Evolutionary conservation across 2,797 vertebrate species (phyloP).

Genomic region (Micrastur ruficollis): DNA sequence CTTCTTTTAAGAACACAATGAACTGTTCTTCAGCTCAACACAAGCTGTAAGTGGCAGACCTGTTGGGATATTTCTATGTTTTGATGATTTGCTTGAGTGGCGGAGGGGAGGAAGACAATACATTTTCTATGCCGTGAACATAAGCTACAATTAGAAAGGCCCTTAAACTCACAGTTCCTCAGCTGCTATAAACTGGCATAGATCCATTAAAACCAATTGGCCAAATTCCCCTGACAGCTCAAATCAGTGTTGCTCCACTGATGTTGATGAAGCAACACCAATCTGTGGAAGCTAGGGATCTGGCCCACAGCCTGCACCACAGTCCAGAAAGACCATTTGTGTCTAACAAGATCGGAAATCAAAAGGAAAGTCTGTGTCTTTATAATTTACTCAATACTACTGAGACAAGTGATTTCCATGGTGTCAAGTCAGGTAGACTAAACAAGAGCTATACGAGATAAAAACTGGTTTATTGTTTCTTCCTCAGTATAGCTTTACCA

Average conservation of each 20-base stretch:
- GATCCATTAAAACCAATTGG: not conserved
- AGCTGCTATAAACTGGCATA: not conserved
- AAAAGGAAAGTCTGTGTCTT: not conserved
- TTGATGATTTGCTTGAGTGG: not conserved
- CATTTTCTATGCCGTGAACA: not conserved
- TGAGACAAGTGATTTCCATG: not conserved
- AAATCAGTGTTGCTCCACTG: not conserved
- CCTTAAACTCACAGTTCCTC: not conserved
- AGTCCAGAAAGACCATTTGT: not conserved
- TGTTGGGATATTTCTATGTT: not conserved
- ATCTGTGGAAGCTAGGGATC: not conserved
- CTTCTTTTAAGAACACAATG: not conserved
- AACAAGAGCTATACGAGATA: not conserved
- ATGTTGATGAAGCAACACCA: not conserved
- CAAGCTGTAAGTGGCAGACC: not conserved
- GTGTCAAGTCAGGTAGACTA: conserved; percentile 11
- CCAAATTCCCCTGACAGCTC: not conserved
- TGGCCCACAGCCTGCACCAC: not conserved
- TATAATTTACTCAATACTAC: not conserved
- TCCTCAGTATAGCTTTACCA: not conserved
- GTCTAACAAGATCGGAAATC: not conserved
- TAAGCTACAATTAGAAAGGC: not conserved
- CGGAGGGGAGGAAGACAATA: not conserved
- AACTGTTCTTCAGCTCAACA: not conserved
- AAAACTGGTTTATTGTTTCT: not conserved